Conservation (phyloP, 2,113 vertebrate genomes). For the Sander lucioperca region DNA sequence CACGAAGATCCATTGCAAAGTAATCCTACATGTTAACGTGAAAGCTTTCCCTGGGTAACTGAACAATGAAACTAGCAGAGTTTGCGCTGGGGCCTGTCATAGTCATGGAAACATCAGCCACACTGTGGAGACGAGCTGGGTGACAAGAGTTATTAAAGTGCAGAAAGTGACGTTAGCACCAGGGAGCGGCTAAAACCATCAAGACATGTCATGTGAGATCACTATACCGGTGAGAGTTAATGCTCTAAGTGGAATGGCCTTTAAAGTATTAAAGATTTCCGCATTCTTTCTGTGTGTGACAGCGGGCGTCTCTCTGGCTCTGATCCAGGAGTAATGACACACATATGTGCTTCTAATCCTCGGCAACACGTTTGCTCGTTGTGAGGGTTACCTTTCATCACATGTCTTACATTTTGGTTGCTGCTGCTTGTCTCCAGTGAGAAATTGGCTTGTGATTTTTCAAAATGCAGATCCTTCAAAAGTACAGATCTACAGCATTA, state of each 20-base stretch:
- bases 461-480: neutral
- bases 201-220: conserved; percentile 36
- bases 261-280: neutral
- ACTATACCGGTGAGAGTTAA: neutral
- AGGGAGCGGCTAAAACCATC: conserved; percentile 10
- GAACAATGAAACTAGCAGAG: conserved; percentile 12
- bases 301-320: neutral
- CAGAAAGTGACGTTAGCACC: conserved; percentile 1
- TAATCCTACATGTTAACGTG: conserved; percentile 28
- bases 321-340: neutral
- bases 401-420: neutral
- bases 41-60: conserved; percentile 17
- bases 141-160: neutral
- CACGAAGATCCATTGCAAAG: neutral
- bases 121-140: neutral
- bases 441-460: neutral
- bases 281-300: conserved; percentile 6
- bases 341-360: neutral
- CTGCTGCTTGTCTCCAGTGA: too few relatives aligned
- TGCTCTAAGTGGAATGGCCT: neutral
- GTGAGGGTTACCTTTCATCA: neutral
- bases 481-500: neutral
- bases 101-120: conserved; percentile 20
- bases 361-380: neutral
- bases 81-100: neutral